A percentile compares a stretch with the other conserved stretches of the same genome.
Evolutionary conservation across 2,888 invertebrate genomes (phyloP).

Genomic region (Erynnis tages): DNA sequence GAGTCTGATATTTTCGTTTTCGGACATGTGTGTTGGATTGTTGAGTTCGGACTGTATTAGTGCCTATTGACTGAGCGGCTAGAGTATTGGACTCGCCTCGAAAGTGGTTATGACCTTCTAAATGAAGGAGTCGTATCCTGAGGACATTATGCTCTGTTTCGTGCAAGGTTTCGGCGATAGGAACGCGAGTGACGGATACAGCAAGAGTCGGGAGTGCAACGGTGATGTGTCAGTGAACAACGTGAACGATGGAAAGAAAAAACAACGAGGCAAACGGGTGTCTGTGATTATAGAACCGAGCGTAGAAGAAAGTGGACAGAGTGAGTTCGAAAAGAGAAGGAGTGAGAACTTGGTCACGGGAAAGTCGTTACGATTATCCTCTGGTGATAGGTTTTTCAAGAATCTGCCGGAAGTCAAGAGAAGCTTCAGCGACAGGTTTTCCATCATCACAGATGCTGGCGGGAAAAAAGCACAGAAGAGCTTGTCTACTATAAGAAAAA

Average conservation of each 20-base stretch:
- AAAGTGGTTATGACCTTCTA: slow-evolving; percentile 61
- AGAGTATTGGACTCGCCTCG: background rate
- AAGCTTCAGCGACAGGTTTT: slow-evolving; percentile 74
- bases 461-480: slow-evolving; percentile 58
- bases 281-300: slow-evolving; percentile 33
- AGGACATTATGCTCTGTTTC: slow-evolving; percentile 86
- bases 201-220: slow-evolving; percentile 56
- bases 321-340: slow-evolving; percentile 49
- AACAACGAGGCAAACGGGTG: slow-evolving; percentile 40
- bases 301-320: slow-evolving; percentile 39
- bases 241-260: slow-evolving; percentile 46
- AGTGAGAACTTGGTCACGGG: slow-evolving; percentile 48
- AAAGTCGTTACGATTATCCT: slow-evolving; percentile 60
- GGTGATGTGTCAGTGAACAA: slow-evolving; percentile 49
- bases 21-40: slow-evolving; percentile 21
- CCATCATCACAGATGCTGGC: slow-evolving; percentile 62
- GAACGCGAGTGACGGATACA: slow-evolving; percentile 49
- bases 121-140: slow-evolving; percentile 75
- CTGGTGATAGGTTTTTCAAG: slow-evolving; percentile 47
- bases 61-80: background rate
- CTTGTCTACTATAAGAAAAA: slow-evolving; percentile 71
- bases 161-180: slow-evolving; percentile 84
- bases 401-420: slow-evolving; percentile 66
- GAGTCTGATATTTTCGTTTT: slow-evolving; percentile 1
- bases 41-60: slow-evolving; percentile 7